These are phyloP conservation scores for Podarcis siculus DNA, from an alignment of 2,797 vertebrate genomes.

Conservation along the genomic window DNA sequence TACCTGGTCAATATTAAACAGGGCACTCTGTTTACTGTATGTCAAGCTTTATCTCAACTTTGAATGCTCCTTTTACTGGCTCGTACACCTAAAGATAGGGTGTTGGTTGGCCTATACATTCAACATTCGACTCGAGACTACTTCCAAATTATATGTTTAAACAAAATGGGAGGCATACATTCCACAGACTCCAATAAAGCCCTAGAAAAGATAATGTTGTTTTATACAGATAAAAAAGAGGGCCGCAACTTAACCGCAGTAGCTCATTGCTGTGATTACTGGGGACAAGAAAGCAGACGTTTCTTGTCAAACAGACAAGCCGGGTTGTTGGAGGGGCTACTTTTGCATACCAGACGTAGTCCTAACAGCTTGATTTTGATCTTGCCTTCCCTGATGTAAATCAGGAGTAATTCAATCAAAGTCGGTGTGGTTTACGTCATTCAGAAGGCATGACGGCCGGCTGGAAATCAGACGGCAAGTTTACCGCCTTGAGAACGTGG, in stretches of 20 bases:
- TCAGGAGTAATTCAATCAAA: conserved; percentile 50
- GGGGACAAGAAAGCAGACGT: conserved; percentile 29
- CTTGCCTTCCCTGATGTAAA: conserved; percentile 41
- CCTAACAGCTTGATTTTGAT: conserved; percentile 46
- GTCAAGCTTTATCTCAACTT: conserved; percentile 32
- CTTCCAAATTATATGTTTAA: conserved; percentile 44
- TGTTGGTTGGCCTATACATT: conserved; percentile 17
- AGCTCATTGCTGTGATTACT: conserved; percentile 43
- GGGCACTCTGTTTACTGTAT: conserved; percentile 27
- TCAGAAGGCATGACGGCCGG: not conserved
- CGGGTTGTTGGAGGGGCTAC: conserved; percentile 27
- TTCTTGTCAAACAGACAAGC: conserved; percentile 47
- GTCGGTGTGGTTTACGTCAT: conserved; percentile 37
- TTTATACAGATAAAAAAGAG: conserved; percentile 48
- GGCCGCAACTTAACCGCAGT: conserved; percentile 36
- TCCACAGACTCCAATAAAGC: conserved; percentile 46
- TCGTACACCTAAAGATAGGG: conserved; percentile 23
- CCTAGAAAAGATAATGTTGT: conserved; percentile 49
- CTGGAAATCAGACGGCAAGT: conserved; percentile 24
- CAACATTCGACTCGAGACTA: conserved; percentile 8
- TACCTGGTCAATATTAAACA: conserved; percentile 33
- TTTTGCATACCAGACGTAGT: conserved; percentile 35
- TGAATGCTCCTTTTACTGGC: conserved; percentile 31
- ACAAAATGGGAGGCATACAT: conserved; percentile 42
- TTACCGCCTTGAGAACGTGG: not conserved